phyloP scores from a whole-genome alignment of 2,113 vertebrate species.

The Brachypteracias leptosomus region DNA sequence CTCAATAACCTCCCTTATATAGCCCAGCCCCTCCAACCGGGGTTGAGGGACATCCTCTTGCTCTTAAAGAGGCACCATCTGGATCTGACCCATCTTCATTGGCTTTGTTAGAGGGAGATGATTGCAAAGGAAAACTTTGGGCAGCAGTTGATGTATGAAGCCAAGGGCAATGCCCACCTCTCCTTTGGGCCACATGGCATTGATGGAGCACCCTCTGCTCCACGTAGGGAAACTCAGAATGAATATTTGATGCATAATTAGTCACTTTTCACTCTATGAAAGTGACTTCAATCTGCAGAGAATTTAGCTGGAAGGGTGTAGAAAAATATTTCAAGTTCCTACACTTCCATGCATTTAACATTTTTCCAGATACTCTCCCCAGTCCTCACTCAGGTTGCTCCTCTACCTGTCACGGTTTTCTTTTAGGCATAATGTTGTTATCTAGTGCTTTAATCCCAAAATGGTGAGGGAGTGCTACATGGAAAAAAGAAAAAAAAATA shows the following conservation, averaged over 20 bases:
- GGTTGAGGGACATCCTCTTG: background rate
- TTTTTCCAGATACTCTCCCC: background rate
- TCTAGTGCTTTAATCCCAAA: constrained; percentile 31
- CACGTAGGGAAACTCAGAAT: rapidly evolving
- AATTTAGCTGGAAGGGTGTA: background rate
- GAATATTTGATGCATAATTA: background rate
- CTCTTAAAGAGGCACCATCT: background rate
- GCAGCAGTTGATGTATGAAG: background rate
- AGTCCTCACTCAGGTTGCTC: background rate
- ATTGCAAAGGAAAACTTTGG: background rate
- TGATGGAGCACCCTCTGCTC: background rate
- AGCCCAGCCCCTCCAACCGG: background rate
- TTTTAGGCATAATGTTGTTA: background rate
- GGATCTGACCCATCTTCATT: background rate
- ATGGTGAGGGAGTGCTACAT: background rate
- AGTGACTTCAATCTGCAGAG: background rate
- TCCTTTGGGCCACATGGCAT: background rate
- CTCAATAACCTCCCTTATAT: background rate
- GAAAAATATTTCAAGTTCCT: background rate
- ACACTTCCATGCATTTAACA: background rate
- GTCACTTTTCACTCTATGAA: background rate
- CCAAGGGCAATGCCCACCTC: background rate
- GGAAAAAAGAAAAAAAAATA: background rate
- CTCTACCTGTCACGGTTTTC: background rate
- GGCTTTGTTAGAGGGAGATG: background rate